phyloP scores from a whole-genome alignment of 2,888 invertebrate genomes.

The Drosophila trichaetosa region DNA sequence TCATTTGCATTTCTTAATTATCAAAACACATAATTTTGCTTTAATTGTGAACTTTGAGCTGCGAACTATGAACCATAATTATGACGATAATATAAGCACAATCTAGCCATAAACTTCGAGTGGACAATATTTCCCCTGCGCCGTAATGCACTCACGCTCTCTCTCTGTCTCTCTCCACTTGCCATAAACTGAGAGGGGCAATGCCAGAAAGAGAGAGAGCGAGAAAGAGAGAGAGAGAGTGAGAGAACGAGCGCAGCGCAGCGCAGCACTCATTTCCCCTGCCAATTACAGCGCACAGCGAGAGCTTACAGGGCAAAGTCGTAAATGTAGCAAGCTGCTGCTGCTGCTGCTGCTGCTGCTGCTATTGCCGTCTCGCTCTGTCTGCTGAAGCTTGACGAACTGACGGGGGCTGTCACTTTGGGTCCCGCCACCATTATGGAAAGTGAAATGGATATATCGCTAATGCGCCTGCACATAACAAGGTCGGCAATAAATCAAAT shows the following conservation, averaged over 20 bases:
- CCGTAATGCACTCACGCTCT: slow-evolving; percentile 46
- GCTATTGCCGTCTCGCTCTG: slow-evolving; percentile 62
- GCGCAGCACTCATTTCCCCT: slow-evolving; percentile 55
- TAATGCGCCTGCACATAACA: slow-evolving; percentile 84
- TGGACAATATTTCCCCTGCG: slow-evolving; percentile 59
- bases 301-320: slow-evolving; percentile 48
- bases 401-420: slow-evolving; percentile 65
- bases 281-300: slow-evolving; percentile 45
- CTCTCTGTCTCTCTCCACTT: slow-evolving; percentile 36
- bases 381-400: slow-evolving; percentile 51
- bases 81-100: not conserved
- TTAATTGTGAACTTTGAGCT: slow-evolving; percentile 28
- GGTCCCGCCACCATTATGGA: slow-evolving; percentile 82
- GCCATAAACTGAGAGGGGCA: slow-evolving; percentile 70
- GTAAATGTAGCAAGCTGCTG: slow-evolving; percentile 19
- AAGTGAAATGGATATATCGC: slow-evolving; percentile 85
- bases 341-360: slow-evolving; percentile 4
- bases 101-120: slow-evolving; percentile 33
- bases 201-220: slow-evolving; percentile 16
- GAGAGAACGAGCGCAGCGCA: slow-evolving; percentile 21
- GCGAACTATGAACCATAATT: slow-evolving; percentile 18
- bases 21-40: slow-evolving; percentile 62
- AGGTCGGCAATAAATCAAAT: slow-evolving; percentile 85
- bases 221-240: not conserved
- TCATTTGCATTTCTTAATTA: slow-evolving; percentile 69